Conservation (phyloP, 1,140 invertebrate species). For the Harpegnathos saltator region DNA sequence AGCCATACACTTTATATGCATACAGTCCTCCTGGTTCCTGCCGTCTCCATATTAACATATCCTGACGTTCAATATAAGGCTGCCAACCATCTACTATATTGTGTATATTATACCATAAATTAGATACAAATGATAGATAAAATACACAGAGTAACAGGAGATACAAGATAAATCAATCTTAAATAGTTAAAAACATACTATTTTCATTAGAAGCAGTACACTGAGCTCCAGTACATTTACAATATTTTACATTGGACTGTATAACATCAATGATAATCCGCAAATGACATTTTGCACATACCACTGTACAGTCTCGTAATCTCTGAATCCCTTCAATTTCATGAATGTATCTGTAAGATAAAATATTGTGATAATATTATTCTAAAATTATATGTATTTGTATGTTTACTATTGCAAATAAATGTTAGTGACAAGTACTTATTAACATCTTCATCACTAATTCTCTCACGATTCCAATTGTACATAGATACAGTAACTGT, state of each 20-base stretch:
- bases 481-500: conserved; percentile 84
- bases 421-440: conserved; percentile 76
- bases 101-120: neutral
- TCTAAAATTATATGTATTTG: neutral
- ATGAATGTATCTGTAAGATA: conserved; percentile 80
- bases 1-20: conserved; percentile 95
- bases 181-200: conserved; percentile 63
- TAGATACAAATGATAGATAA: conserved; percentile 13
- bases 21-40: conserved; percentile 90
- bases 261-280: conserved; percentile 87
- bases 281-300: conserved; percentile 87
- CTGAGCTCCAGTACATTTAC: conserved; percentile 81
- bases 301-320: conserved; percentile 87
- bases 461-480: conserved; percentile 87
- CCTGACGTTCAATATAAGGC: conserved; percentile 92
- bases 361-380: neutral
- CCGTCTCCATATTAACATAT: conserved; percentile 93
- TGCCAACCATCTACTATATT: conserved; percentile 88
- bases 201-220: conserved; percentile 51
- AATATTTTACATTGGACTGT: conserved; percentile 86
- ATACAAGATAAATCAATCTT: neutral
- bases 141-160: neutral
- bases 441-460: conserved; percentile 85
- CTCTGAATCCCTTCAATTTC: conserved; percentile 86
- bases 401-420: neutral